These are phyloP conservation scores for Megalopta genalis DNA, from an alignment of 1,140 invertebrate species.

Conservation along the genomic window DNA sequence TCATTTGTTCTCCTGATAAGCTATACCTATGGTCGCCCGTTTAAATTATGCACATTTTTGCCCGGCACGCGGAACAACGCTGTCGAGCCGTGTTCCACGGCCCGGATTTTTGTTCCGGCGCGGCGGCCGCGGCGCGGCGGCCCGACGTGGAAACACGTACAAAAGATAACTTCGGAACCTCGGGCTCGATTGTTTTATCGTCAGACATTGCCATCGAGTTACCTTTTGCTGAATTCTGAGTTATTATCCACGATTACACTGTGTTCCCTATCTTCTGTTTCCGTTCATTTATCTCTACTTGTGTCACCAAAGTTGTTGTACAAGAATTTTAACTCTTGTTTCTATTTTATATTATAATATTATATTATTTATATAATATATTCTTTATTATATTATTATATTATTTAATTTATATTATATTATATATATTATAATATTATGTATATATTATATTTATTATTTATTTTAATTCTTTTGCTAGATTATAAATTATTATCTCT, in stretches of 20 bases:
- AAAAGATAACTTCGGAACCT: neutral
- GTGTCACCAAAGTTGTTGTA: too few relatives aligned
- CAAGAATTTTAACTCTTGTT: too few relatives aligned
- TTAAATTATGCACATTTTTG: constrained; percentile 50
- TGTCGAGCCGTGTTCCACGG: neutral
- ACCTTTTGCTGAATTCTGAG: neutral
- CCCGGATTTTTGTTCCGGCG: neutral
- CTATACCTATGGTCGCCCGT: constrained; percentile 33
- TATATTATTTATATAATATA: too few relatives aligned
- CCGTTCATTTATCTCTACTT: too few relatives aligned
- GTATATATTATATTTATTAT: too few relatives aligned
- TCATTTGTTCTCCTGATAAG: constrained; percentile 63
- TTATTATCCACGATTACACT: neutral
- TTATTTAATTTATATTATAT: too few relatives aligned
- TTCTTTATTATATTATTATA: too few relatives aligned
- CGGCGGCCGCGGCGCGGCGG: neutral
- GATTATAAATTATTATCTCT: too few relatives aligned
- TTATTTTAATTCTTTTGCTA: too few relatives aligned
- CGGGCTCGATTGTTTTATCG: neutral
- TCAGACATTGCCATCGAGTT: neutral
- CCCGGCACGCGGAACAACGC: neutral
- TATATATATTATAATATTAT: too few relatives aligned
- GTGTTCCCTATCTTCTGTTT: too few relatives aligned
- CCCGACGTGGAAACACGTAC: neutral
- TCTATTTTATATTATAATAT: too few relatives aligned